Conservation (phyloP, 2,797 vertebrate genomes). For the Pseudochromis fuscus region DNA sequence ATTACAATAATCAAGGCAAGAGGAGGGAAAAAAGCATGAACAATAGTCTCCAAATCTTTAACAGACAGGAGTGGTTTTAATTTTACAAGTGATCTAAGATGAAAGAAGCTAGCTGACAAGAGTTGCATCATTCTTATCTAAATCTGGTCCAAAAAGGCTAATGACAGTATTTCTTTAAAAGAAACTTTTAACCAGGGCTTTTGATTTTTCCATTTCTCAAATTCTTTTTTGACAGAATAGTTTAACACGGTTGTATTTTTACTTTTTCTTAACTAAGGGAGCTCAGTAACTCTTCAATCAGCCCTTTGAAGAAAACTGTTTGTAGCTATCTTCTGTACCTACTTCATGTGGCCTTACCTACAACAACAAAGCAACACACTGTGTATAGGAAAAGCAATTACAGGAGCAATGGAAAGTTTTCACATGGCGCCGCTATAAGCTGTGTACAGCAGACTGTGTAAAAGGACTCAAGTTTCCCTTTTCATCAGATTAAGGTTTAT, state of each 20-base stretch:
- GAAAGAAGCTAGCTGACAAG: not conserved
- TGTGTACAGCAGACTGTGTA: slow-evolving; percentile 27
- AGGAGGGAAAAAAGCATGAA: not conserved
- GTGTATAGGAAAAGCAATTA: slow-evolving; percentile 45
- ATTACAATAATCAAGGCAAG: slow-evolving; percentile 1
- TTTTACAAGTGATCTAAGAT: slow-evolving; percentile 18
- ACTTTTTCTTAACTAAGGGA: slow-evolving; percentile 12
- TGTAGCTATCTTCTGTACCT: slow-evolving; percentile 7
- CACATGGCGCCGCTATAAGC: slow-evolving; percentile 40
- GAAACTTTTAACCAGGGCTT: too few species aligned
- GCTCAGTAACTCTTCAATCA: too few species aligned
- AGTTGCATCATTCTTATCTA: not conserved
- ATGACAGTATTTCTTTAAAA: not conserved
- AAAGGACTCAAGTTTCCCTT: slow-evolving; percentile 39
- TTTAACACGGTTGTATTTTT: not conserved
- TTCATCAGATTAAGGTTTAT: slow-evolving; percentile 50
- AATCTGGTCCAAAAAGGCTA: not conserved
- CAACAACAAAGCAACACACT: slow-evolving; percentile 28
- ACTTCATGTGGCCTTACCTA: slow-evolving; percentile 13
- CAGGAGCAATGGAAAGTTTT: slow-evolving; percentile 49
- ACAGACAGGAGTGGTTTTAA: slow-evolving; percentile 8
- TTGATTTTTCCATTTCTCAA: too few species aligned
- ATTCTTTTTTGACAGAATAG: not conserved
- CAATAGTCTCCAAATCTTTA: slow-evolving; percentile 5
- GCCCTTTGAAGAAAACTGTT: too few species aligned